Evolutionary conservation across 2,797 vertebrate genomes (phyloP).

Genomic region (Thaleichthys pacificus): DNA sequence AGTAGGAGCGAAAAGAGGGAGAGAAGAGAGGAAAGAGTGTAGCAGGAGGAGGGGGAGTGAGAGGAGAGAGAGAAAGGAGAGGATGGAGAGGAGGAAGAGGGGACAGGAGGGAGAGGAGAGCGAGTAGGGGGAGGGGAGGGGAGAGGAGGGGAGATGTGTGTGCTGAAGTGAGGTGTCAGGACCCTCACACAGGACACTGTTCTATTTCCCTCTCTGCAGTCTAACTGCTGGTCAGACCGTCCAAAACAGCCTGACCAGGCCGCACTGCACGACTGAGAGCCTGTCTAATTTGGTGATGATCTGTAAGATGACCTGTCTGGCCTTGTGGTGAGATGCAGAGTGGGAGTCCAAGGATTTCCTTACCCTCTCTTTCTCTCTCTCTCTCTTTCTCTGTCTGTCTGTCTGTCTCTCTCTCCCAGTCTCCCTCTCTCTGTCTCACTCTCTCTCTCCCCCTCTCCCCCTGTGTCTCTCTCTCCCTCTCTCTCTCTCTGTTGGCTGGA

Average conservation of each 20-base stretch:
- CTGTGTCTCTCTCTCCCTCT: conserved; percentile 21
- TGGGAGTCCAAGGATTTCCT: conserved; percentile 75
- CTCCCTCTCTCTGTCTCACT: conserved; percentile 18
- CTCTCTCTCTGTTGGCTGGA: conserved; percentile 35
- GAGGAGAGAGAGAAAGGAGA: neutral
- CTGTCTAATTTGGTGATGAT: conserved; percentile 78
- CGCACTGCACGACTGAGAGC: conserved; percentile 25
- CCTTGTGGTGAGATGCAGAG: conserved; percentile 39
- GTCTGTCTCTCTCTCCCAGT: conserved; percentile 16
- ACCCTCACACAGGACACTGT: conserved; percentile 35
- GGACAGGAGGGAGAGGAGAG: too few species aligned
- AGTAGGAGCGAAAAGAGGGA: too few species aligned
- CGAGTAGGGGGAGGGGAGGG: too few species aligned
- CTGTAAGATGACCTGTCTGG: conserved; percentile 74
- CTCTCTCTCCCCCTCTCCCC: neutral
- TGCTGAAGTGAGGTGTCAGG: conserved; percentile 44
- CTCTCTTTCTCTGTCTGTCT: neutral
- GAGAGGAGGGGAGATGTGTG: conserved; percentile 29
- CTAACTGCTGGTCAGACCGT: conserved; percentile 44
- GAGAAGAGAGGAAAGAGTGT: too few species aligned
- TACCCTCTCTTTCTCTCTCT: conserved; percentile 38
- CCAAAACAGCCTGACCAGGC: conserved; percentile 3
- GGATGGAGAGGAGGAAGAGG: too few species aligned
- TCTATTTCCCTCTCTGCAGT: conserved; percentile 60
- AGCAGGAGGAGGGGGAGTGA: neutral